Evolutionary conservation across 2,113 vertebrate genomes (phyloP).

Genomic region (Hyperoodon ampullatus): DNA sequence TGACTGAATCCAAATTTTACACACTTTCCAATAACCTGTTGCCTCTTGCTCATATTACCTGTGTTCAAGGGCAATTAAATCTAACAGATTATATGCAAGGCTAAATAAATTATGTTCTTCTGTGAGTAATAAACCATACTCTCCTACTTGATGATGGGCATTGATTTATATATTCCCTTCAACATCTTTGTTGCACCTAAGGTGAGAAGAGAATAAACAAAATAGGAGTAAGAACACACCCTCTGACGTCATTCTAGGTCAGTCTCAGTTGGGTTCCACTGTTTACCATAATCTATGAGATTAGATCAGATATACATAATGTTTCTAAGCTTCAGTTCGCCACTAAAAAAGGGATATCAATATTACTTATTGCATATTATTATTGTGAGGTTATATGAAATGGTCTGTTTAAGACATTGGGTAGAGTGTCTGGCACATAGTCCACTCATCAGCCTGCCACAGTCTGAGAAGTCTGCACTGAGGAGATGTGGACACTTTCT

Average conservation of each 20-base stretch:
- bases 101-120: neutral
- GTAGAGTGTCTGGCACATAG: neutral
- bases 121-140: neutral
- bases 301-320: neutral
- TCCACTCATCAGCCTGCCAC: neutral
- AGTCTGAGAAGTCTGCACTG: neutral
- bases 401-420: neutral
- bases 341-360: neutral
- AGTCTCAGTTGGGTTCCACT: neutral
- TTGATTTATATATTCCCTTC: neutral
- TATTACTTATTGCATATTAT: neutral
- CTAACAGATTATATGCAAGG: neutral
- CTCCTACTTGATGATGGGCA: neutral
- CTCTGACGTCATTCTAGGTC: neutral
- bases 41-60: neutral
- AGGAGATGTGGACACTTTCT: neutral
- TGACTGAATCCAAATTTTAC: neutral
- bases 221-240: neutral
- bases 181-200: neutral
- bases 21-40: neutral
- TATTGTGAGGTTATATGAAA: neutral
- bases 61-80: neutral
- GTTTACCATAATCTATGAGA: neutral
- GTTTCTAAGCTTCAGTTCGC: neutral
- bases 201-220: neutral